Base-by-base conservation (phyloP, 2,888 invertebrate genomes). In the Agonopterix subpropinquella region DNA sequence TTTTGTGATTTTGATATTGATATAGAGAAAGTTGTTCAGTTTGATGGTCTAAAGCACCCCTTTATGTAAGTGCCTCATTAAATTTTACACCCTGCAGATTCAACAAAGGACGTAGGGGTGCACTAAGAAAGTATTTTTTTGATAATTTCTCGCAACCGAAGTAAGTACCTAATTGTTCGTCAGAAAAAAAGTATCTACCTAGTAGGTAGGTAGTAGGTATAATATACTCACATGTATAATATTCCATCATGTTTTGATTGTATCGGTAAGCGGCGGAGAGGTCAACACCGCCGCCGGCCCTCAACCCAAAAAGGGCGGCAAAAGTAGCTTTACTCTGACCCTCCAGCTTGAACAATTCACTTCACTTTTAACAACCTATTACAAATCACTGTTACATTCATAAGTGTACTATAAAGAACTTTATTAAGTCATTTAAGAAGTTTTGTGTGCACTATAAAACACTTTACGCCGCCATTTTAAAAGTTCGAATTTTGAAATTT, bases 171-270 rank as follows among this genome's bases (percentile, higher is more conserved):
- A n/a, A 13, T 13, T 13, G 18, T 18, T 37, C 9, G 37, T n/a
- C 7, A 43, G 4, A 10, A 9, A 43, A 43, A 18, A 18, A 43
- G 8, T 18, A 18, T 15, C 15, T 3, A 2, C 1, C 15, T 3
- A 2, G 2, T 37, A 37, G n/a, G 3, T 10, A 49, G 18, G 36
- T 51, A 43, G 47, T n/a, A n/a, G n/a, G n/a, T 4, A 35, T n/a
- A 39, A 9, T n/a, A n/a, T 49, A 84, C 95, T 96, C 92, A 96
- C 96, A 98, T 83, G 98, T 97, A 79, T 98, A 98, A 90, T 98
- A 98, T 91, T 98, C 98, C 98, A 98, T 97, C 97, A 98, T 97
- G 85, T 97, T 97, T 78, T 97, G 97, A 89, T 97, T 98, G 91
- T 97, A 97, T 71, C 97, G 92, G 88, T 97, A 97, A 70, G 97